phyloP scores from a whole-genome alignment of 92 coral and sea anemone species.

The Umimayanthus chanpuru region DNA sequence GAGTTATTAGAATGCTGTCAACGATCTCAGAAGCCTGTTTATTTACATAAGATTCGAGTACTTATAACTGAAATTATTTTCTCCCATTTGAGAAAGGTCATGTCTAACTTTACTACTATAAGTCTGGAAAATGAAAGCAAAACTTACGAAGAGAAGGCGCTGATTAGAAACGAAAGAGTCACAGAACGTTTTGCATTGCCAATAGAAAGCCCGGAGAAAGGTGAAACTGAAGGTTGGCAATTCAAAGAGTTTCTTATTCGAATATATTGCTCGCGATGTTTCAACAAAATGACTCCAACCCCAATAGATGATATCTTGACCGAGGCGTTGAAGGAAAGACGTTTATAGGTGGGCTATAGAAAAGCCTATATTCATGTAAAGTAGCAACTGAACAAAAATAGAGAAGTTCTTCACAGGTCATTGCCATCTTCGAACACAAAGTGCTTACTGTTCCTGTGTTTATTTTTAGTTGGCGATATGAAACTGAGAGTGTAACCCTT shows the following conservation, averaged over 20 bases:
- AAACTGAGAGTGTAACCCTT: slow-evolving; percentile 26
- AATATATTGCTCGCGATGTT: slow-evolving; percentile 4
- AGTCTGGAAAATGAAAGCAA: not conserved
- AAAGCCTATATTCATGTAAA: not conserved
- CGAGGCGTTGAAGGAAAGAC: not conserved
- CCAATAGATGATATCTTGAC: slow-evolving; percentile 10
- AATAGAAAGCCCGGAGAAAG: not conserved
- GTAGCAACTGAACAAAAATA: not conserved
- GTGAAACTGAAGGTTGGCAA: not conserved
- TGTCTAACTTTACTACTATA: not conserved
- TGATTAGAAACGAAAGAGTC: slow-evolving; percentile 16
- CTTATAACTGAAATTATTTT: not conserved
- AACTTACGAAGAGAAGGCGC: not conserved
- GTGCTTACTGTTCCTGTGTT: slow-evolving; percentile 8
- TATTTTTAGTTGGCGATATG: slow-evolving; percentile 8
- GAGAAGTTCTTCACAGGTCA: not conserved
- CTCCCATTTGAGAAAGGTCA: not conserved
- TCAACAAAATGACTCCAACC: slow-evolving; percentile 6
- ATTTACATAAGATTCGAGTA: slow-evolving; percentile 24
- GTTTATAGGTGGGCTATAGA: not conserved
- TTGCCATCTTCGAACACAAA: slow-evolving; percentile 17
- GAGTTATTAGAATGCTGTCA: slow-evolving; percentile 26
- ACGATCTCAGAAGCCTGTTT: slow-evolving; percentile 40
- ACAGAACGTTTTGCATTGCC: not conserved
- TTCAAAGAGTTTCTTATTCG: not conserved